These are phyloP conservation scores for Limenitis camilla DNA, from an alignment of 2,888 invertebrate genomes.

Conservation along the genomic window DNA sequence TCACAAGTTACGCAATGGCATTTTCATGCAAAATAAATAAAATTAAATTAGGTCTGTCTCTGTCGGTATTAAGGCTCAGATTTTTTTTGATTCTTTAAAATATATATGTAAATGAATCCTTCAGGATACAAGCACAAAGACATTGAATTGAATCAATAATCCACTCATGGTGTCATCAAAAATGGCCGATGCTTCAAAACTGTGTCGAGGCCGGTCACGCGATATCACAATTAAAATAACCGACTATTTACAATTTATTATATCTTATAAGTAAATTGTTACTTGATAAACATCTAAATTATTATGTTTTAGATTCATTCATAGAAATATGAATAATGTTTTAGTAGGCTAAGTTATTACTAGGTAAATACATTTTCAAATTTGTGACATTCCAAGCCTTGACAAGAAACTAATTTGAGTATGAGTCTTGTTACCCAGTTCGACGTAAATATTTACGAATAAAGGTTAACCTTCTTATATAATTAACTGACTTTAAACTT, in stretches of 20 bases:
- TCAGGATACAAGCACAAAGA: constrained; percentile 7
- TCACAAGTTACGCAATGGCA: no score
- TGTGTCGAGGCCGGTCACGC: constrained; percentile 57
- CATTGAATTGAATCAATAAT: constrained; percentile 39
- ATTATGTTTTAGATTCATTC: not conserved
- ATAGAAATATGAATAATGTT: not conserved
- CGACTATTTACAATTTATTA: constrained; percentile 15
- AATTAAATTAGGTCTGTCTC: no score
- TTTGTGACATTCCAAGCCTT: no score
- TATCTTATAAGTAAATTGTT: constrained; percentile 4
- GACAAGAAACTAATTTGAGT: no score
- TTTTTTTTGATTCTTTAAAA: not conserved
- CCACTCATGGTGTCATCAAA: constrained; percentile 40
- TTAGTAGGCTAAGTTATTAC: no score
- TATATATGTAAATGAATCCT: not conserved
- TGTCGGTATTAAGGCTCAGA: no score
- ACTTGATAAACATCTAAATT: not conserved
- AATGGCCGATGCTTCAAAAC: constrained; percentile 40
- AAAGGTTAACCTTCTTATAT: no score
- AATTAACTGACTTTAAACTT: no score
- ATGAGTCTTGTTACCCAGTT: no score
- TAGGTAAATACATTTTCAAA: no score
- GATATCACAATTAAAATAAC: constrained; percentile 50
- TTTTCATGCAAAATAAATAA: no score
- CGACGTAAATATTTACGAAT: no score